Conservation (phyloP, 2,113 vertebrate species). For the Gymnorhina tibicen region DNA sequence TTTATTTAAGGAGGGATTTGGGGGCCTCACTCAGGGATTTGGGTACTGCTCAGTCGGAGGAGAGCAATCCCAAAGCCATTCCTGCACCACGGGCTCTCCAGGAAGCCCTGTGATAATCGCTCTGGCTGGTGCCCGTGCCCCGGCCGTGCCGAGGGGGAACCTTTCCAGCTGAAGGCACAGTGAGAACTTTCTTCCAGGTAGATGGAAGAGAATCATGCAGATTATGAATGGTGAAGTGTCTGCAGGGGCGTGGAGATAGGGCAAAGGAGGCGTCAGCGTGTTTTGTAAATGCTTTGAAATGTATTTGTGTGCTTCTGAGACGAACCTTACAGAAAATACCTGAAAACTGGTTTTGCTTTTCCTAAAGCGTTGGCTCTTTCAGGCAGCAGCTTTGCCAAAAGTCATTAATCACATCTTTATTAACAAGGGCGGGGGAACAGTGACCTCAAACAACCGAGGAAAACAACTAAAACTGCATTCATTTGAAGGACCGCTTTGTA, state of each 20-base stretch:
- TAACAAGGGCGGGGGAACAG: conserved; percentile 64
- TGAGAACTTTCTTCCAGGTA: conserved; percentile 38
- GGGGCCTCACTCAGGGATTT: background rate
- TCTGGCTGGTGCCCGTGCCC: fast-evolving
- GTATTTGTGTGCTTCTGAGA: conserved; percentile 54
- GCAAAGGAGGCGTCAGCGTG: conserved; percentile 23
- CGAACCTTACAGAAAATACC: conserved; percentile 64
- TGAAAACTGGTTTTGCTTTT: conserved; percentile 66
- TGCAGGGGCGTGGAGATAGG: background rate
- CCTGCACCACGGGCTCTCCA: background rate
- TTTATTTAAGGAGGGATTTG: background rate
- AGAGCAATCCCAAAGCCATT: background rate
- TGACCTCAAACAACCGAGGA: conserved; percentile 70
- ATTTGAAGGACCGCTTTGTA: background rate
- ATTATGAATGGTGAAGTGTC: conserved; percentile 22
- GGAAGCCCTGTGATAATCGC: background rate
- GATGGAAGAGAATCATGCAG: conserved; percentile 14
- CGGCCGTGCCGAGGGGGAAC: fast-evolving
- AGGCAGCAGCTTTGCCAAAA: conserved; percentile 62
- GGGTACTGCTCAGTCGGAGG: background rate
- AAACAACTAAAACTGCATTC: conserved; percentile 66
- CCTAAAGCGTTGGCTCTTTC: conserved; percentile 56
- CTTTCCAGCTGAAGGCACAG: conserved; percentile 9
- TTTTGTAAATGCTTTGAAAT: conserved; percentile 67
- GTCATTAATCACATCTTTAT: conserved; percentile 76